Evolutionary conservation across 2,888 invertebrate species (phyloP).

Genomic region (Allolobophora icterica): DNA sequence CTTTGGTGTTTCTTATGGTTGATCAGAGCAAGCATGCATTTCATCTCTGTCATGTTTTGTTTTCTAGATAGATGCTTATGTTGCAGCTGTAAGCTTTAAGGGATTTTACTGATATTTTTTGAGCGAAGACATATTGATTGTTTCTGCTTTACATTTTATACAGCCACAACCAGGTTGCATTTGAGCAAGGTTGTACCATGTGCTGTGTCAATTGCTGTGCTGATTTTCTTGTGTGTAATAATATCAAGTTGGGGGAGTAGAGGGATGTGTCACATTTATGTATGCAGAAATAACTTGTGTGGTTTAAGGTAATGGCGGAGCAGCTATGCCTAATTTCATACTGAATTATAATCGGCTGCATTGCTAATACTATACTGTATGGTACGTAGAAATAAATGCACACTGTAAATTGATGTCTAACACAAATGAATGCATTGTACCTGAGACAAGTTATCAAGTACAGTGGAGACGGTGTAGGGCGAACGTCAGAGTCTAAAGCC

Average conservation of each 20-base stretch:
- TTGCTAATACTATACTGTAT: neutral
- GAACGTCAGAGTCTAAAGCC: too few species aligned
- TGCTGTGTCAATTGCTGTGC: neutral
- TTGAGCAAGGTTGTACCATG: neutral
- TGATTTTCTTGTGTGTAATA: neutral
- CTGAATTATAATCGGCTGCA: neutral
- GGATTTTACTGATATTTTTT: conserved; percentile 15
- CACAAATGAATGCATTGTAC: neutral
- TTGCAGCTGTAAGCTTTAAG: neutral
- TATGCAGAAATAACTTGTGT: neutral
- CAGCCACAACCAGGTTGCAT: neutral
- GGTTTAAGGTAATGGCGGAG: neutral
- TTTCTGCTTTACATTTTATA: neutral
- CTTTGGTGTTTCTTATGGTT: neutral
- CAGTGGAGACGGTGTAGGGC: too few species aligned
- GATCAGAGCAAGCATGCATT: neutral
- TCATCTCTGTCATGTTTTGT: neutral
- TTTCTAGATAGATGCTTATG: neutral
- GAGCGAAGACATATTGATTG: neutral
- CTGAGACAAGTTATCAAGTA: neutral
- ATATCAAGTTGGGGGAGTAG: neutral
- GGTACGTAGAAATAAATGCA: neutral
- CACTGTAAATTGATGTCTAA: neutral
- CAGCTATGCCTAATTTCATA: neutral
- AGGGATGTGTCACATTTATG: neutral